phyloP scores from a whole-genome alignment of 2,888 invertebrate genomes.

The Agrotis puta region DNA sequence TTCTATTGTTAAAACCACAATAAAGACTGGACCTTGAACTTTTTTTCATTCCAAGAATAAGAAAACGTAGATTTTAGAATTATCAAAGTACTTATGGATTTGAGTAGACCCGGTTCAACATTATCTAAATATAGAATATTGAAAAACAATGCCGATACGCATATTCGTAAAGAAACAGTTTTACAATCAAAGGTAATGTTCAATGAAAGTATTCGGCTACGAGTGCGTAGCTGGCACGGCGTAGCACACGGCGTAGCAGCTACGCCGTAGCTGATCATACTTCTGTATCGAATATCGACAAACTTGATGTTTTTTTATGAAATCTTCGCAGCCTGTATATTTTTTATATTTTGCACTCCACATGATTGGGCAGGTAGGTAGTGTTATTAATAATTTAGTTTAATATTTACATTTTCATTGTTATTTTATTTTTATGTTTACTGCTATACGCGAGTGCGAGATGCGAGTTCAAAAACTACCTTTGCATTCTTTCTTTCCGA shows the following conservation, averaged over 20 bases:
- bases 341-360: no score
- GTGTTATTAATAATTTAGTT: no score
- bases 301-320: no score
- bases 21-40: conserved; percentile 32
- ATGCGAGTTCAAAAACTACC: no score
- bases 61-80: background rate
- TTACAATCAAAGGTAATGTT: background rate
- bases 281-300: background rate
- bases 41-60: conserved; percentile 16
- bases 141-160: background rate
- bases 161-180: background rate
- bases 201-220: conserved; percentile 8
- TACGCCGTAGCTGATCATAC: conserved; percentile 12
- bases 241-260: conserved; percentile 7
- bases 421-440: no score
- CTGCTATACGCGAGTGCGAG: no score
- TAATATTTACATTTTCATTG: no score
- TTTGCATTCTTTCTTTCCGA: no score
- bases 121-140: background rate
- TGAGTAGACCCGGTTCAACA: background rate
- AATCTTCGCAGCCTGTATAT: no score
- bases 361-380: no score
- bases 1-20: conserved; percentile 51
- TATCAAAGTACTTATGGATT: background rate
- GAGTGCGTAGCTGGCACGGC: background rate